Conservation (phyloP, 2,113 vertebrate species). For the Planiliza haematocheilus region DNA sequence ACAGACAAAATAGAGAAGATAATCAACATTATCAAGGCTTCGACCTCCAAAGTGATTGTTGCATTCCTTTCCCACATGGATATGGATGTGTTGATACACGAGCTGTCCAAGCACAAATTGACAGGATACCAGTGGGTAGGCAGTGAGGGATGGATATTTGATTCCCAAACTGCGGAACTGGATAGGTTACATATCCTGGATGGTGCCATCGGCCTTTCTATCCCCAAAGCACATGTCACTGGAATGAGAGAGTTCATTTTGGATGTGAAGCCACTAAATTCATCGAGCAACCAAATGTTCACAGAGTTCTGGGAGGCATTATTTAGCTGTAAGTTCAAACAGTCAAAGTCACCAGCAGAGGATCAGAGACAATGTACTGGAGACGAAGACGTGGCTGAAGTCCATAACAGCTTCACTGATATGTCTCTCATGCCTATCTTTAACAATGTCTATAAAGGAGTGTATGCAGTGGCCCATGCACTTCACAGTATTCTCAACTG, state of each 20-base stretch:
- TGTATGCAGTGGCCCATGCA: slow-evolving; percentile 76
- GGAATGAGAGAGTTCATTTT: slow-evolving; percentile 79
- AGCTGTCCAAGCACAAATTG: slow-evolving; percentile 74
- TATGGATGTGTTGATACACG: slow-evolving; percentile 64
- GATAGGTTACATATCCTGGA: slow-evolving; percentile 71
- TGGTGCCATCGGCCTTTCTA: slow-evolving; percentile 80
- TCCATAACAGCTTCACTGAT: slow-evolving; percentile 76
- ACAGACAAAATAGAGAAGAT: slow-evolving; percentile 68
- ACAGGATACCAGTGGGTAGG: slow-evolving; percentile 83
- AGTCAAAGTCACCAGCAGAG: not conserved
- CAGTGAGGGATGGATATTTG: slow-evolving; percentile 79
- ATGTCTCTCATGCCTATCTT: slow-evolving; percentile 79
- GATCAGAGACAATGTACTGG: slow-evolving; percentile 68
- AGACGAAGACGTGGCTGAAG: slow-evolving; percentile 65
- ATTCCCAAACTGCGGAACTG: slow-evolving; percentile 67
- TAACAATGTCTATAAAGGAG: slow-evolving; percentile 79
- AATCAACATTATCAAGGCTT: slow-evolving; percentile 72
- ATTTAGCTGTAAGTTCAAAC: slow-evolving; percentile 68
- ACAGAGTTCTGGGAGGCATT: slow-evolving; percentile 72
- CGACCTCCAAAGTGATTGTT: slow-evolving; percentile 77
- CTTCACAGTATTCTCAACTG: slow-evolving; percentile 67
- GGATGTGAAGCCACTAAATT: slow-evolving; percentile 63
- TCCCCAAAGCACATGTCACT: slow-evolving; percentile 71
- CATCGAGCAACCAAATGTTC: slow-evolving; percentile 64
- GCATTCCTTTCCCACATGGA: slow-evolving; percentile 74